phyloP scores from a whole-genome alignment of 2,797 vertebrate species.

The Channa striata region DNA sequence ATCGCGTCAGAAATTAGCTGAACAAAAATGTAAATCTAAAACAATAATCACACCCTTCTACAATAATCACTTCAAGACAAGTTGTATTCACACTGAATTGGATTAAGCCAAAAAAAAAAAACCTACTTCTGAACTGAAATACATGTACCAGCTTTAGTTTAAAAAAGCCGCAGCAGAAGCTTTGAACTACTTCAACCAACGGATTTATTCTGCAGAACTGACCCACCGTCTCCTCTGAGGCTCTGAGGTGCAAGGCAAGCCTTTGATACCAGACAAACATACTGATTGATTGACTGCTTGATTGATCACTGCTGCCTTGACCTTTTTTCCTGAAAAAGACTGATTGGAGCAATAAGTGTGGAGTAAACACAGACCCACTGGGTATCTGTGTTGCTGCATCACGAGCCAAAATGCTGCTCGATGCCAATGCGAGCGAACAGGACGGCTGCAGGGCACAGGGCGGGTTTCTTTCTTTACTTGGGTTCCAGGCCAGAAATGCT shows the following conservation, averaged over 20 bases:
- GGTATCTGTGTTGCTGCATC: constrained; percentile 18
- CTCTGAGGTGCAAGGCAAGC: neutral
- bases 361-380: constrained; percentile 23
- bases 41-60: neutral
- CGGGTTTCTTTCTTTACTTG: constrained; percentile 1
- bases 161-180: neutral
- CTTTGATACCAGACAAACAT: constrained; percentile 46
- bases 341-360: constrained; percentile 32
- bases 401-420: constrained; percentile 12
- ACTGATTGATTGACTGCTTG: constrained; percentile 20
- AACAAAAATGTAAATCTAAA: neutral
- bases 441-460: constrained; percentile 1
- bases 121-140: neutral
- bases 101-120: neutral
- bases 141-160: neutral
- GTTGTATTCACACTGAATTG: neutral
- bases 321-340: constrained; percentile 36
- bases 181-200: constrained; percentile 1
- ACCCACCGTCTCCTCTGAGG: neutral
- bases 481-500: constrained; percentile 1
- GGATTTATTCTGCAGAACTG: constrained; percentile 18
- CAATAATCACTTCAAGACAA: neutral
- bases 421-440: neutral
- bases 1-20: neutral
- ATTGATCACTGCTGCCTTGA: constrained; percentile 33